Evolutionary conservation across 2,113 vertebrate genomes (phyloP).

Genomic region (Protobothrops flavoviridis): DNA sequence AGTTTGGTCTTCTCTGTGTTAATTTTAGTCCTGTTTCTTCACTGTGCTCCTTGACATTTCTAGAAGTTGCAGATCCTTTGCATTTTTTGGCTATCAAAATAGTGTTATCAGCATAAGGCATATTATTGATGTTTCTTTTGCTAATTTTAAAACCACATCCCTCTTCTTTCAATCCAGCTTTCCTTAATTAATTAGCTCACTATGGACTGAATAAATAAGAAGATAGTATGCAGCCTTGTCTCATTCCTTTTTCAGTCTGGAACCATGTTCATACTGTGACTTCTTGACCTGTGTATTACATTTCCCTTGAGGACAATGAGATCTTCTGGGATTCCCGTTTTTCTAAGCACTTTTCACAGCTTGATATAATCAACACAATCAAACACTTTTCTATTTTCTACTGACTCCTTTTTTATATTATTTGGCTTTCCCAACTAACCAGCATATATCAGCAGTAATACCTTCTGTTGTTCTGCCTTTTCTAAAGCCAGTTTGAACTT

Average conservation of each 20-base stretch:
- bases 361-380: not conserved
- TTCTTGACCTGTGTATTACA: not conserved
- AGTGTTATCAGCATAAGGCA: not conserved
- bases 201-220: not conserved
- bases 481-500: not conserved
- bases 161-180: not conserved
- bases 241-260: not conserved
- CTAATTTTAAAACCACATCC: not conserved
- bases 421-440: not conserved
- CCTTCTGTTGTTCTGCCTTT: not conserved
- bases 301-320: not conserved
- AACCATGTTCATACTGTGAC: not conserved
- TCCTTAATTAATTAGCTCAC: not conserved
- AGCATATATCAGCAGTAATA: not conserved
- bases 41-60: not conserved
- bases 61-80: not conserved
- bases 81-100: not conserved
- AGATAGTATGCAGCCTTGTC: not conserved
- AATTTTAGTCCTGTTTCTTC: not conserved
- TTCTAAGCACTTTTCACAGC: not conserved
- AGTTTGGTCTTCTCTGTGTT: not conserved
- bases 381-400: not conserved
- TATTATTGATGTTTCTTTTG: not conserved
- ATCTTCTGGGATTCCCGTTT: not conserved
- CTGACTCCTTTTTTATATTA: not conserved